Evolutionary conservation across 1,140 invertebrate genomes (phyloP).

Genomic region (Brachionus rubens): DNA sequence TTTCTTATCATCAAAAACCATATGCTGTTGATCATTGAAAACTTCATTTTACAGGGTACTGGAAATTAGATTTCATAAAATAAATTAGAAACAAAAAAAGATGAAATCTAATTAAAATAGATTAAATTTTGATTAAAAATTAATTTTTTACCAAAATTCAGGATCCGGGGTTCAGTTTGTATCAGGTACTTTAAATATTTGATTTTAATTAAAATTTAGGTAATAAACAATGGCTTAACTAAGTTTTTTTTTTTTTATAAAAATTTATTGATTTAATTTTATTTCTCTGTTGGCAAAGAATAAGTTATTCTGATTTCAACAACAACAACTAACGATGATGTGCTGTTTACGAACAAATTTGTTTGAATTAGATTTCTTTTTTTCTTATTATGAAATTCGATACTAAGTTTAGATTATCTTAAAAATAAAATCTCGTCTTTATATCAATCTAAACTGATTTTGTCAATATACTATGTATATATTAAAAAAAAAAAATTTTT

Average conservation of each 20-base stretch:
- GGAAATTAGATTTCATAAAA: too few relatives aligned
- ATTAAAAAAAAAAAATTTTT: too few relatives aligned
- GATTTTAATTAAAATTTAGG: slow-evolving; percentile 36
- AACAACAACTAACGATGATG: too few relatives aligned
- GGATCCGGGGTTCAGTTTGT: not conserved
- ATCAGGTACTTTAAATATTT: slow-evolving; percentile 4
- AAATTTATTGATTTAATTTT: too few relatives aligned
- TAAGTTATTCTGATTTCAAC: too few relatives aligned
- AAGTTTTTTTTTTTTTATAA: too few relatives aligned
- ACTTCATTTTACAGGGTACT: too few relatives aligned
- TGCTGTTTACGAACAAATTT: not conserved
- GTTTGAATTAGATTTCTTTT: not conserved
- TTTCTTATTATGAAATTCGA: slow-evolving; percentile 10
- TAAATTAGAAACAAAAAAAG: not conserved
- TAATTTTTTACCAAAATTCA: slow-evolving; percentile 20
- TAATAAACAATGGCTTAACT: too few relatives aligned
- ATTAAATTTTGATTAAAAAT: slow-evolving; percentile 33
- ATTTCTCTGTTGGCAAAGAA: too few relatives aligned
- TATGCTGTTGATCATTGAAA: too few relatives aligned
- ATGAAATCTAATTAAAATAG: slow-evolving; percentile 26
- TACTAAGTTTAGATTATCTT: slow-evolving; percentile 33
- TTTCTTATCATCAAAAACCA: too few relatives aligned
- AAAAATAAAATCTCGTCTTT: slow-evolving; percentile 11
- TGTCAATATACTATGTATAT: not conserved
- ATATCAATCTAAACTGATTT: slow-evolving; percentile 9